Evolutionary conservation across 2,797 vertebrate species (phyloP).

Genomic region (Fringilla coelebs): DNA sequence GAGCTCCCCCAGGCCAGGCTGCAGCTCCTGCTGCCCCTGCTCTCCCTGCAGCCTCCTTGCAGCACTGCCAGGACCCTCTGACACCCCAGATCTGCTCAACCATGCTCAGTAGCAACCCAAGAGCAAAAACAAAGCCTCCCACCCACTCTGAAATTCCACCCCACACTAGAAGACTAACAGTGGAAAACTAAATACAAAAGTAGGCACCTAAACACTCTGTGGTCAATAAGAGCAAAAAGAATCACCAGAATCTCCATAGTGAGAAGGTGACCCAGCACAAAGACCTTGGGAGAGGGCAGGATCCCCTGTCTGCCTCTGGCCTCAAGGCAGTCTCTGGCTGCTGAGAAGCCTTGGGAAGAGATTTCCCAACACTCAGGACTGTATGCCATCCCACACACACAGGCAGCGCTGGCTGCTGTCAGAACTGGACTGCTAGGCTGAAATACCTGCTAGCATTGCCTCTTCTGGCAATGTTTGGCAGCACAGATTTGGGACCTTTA

Average conservation of each 20-base stretch:
- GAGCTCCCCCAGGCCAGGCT: background rate
- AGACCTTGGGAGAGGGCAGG: background rate
- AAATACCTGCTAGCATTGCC: background rate
- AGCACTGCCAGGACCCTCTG: background rate
- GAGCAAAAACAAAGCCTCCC: background rate
- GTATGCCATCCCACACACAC: background rate
- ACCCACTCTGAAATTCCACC: background rate
- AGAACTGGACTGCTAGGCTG: background rate
- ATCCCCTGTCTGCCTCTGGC: background rate
- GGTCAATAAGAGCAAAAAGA: background rate
- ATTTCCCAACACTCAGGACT: background rate
- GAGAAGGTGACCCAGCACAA: background rate
- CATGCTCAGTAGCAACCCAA: background rate
- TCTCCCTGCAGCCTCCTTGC: background rate
- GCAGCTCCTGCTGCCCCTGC: background rate
- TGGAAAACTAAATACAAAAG: background rate
- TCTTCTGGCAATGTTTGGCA: background rate
- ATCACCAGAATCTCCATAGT: background rate
- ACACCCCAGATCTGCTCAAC: background rate
- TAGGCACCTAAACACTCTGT: background rate
- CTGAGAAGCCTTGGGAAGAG: background rate
- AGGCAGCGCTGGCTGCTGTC: background rate
- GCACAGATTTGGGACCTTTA: background rate
- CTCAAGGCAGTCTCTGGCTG: background rate
- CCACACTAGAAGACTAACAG: background rate